These are phyloP conservation scores for Halcyon senegalensis DNA, from an alignment of 2,113 vertebrate genomes.

Conservation along the genomic window DNA sequence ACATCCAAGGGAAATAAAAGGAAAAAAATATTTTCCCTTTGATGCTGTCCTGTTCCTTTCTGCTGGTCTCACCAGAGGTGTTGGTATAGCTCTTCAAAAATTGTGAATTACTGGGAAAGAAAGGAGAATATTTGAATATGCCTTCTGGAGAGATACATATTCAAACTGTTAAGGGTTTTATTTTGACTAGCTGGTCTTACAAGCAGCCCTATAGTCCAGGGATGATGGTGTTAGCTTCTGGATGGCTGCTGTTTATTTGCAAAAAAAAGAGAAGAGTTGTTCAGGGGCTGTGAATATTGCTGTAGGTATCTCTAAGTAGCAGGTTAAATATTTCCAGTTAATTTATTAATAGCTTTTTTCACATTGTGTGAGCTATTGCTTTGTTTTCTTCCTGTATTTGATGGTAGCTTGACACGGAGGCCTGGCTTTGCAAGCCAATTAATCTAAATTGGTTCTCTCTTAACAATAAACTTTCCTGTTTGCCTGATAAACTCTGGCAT, in stretches of 20 bases:
- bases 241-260: not conserved
- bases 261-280: not conserved
- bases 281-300: not conserved
- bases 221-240: not conserved
- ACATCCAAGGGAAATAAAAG: not conserved
- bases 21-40: not conserved
- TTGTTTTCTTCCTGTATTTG: slow-evolving; percentile 56
- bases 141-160: not conserved
- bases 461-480: slow-evolving; percentile 60
- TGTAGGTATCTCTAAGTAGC: not conserved
- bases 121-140: not conserved
- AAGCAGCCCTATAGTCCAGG: not conserved
- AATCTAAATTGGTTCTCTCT: slow-evolving; percentile 53
- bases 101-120: not conserved
- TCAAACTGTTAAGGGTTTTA: not conserved
- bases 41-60: not conserved
- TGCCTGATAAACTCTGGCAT: not conserved
- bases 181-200: not conserved
- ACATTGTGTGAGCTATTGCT: not conserved
- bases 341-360: not conserved
- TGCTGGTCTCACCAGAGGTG: not conserved
- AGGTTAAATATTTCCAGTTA: slow-evolving; percentile 11
- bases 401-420: slow-evolving; percentile 1
- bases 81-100: not conserved
- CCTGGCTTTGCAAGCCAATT: not conserved